These are phyloP conservation scores for Anhinga rufa DNA, from an alignment of 2,113 vertebrate species.

Conservation along the genomic window DNA sequence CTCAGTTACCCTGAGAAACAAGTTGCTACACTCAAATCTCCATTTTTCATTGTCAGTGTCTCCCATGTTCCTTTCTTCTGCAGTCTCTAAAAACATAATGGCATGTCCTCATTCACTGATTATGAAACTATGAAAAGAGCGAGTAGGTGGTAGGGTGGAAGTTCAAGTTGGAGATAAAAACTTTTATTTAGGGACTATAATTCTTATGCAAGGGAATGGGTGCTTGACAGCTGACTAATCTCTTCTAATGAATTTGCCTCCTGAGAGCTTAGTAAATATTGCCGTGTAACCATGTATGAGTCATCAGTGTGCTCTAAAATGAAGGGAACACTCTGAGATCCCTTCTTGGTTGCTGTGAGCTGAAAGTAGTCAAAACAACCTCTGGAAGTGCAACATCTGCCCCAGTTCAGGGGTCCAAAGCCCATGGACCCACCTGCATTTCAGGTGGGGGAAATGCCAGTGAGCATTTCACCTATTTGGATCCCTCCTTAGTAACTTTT, in stretches of 20 bases:
- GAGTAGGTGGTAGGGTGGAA: not conserved
- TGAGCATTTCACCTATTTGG: not conserved
- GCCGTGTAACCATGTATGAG: slow-evolving; percentile 9
- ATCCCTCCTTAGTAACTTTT: not conserved
- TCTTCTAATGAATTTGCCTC: not conserved
- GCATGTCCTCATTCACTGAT: not conserved
- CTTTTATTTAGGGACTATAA: not conserved
- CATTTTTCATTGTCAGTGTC: not conserved
- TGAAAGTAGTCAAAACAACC: not conserved
- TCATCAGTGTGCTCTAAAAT: not conserved
- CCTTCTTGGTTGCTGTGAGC: not conserved
- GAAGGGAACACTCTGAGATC: not conserved
- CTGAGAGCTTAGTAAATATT: slow-evolving; percentile 42
- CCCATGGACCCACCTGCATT: not conserved
- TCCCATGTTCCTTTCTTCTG: not conserved
- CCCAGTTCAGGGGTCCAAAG: not conserved
- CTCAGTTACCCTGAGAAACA: not conserved
- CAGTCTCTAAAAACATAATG: not conserved
- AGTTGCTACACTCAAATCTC: not conserved
- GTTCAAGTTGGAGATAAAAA: not conserved
- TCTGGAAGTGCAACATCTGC: not conserved
- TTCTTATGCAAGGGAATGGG: not conserved
- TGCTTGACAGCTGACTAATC: slow-evolving; percentile 31
- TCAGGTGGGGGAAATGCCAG: not conserved
- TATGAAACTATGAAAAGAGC: not conserved